Evolutionary conservation across 2,113 vertebrate genomes (phyloP).

Genomic region (Gasterosteus aculeatus): DNA sequence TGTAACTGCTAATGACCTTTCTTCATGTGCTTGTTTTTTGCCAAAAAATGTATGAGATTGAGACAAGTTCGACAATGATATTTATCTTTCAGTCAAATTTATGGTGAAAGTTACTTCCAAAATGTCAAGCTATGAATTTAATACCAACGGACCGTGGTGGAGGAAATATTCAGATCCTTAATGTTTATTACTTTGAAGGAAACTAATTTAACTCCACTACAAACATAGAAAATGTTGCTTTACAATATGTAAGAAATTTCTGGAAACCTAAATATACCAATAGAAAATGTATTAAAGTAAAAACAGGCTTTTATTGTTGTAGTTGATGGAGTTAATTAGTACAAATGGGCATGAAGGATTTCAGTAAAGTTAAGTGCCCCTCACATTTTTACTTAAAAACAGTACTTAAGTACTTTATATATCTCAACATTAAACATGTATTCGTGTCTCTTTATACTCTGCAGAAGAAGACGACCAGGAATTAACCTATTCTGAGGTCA

Average conservation of each 20-base stretch:
- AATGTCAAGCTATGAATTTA: not conserved
- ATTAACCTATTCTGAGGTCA: constrained; percentile 52
- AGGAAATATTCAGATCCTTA: not conserved
- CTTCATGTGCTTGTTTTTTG: too few species aligned
- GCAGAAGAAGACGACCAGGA: constrained; percentile 37
- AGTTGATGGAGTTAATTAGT: not conserved
- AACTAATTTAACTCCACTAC: not conserved
- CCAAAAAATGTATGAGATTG: not conserved
- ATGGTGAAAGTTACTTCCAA: too few species aligned
- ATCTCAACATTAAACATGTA: not conserved
- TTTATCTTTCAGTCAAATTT: not conserved
- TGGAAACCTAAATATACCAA: not conserved
- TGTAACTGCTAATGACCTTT: too few species aligned
- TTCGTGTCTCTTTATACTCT: not conserved
- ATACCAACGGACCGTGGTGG: not conserved
- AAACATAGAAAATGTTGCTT: not conserved
- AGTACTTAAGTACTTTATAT: not conserved
- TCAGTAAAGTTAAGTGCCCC: not conserved
- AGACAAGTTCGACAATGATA: not conserved
- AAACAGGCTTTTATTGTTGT: not conserved
- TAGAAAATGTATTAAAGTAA: not conserved
- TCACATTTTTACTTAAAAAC: not conserved
- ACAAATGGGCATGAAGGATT: not conserved
- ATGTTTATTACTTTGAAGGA: not conserved
- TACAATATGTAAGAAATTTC: not conserved